Evolutionary conservation across 2,888 invertebrate genomes (phyloP), one percentile per base, ranked within the genome.

Genomic region (Taenaris catops): DNA sequence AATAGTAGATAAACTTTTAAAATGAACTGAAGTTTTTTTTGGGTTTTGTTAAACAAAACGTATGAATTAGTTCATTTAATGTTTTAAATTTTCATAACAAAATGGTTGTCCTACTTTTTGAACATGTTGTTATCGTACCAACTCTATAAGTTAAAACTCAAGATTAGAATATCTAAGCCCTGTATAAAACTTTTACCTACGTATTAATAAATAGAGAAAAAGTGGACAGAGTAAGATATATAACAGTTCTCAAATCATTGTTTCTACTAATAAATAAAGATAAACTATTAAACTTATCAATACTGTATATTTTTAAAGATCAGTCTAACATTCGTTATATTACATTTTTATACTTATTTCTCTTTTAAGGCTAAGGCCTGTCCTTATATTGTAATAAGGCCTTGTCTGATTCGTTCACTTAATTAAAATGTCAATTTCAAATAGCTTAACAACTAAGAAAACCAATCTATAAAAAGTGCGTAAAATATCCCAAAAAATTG

Each of bases 321-420:
- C 84, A 84, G 86, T 84, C 84, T 84, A 84, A 84, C 79, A 76
- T 84, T 84, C 84, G 84, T 74, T 84, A 74, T 75, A 72, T 71
- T 74, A 78, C 73, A 75, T 54, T 68, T n/a, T 71, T 68, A 56
- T 57, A 53, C 65, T 64, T 64, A 62, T 27, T 19, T 26, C 36
- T 38, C 36, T 35, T 23, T 47, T 78, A 79, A 78, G 79, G 78
- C 80, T 73, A 71, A 51, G 65, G 60, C 59, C 60, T 44, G 44
- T 37, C 44, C 44, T 37, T 38, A 44, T 43, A 43, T 34, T 39
- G 31, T 42, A 45, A 45, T 43, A 43, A 48, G 47, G 47, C 47
- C 46, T 31, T 39, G 34, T 46, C 42, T 17, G 36, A 40, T 40
- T 29, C 24, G 24, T 35, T 24, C 12, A 34, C 38, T 44, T 38